Evolutionary conservation across 2,888 invertebrate genomes (phyloP), one percentile per base, ranked within the genome.

Genomic region (Clostera curtula): DNA sequence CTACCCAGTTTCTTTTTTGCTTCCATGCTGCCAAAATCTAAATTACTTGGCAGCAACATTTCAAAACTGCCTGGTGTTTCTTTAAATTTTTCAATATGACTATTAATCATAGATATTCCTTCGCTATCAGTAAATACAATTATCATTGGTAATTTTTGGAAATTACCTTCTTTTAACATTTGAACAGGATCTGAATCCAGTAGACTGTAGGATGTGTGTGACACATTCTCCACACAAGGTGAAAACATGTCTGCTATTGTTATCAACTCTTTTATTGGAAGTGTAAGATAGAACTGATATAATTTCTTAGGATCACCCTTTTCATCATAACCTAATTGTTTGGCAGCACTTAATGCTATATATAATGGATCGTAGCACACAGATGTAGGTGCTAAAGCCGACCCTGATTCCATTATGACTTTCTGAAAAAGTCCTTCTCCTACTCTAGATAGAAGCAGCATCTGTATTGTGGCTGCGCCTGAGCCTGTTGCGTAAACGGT

Each of bases 321-420:
- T 4, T 59, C 58, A 9, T 49, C 36, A 14, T 69, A 76, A 1
- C 72, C 89, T 69, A 90, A 43, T 62, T 76, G 39, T 30, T 43
- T 45, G 45, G 86, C 72, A 43, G 77, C 68, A 47, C 75, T 40
- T 3, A 58, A 39, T 6, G 77, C 79, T 6, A 40, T 36, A 2
- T 37, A 12, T 4, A 61, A 9, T 0, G 75, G 73, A n/a, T 72
- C 56, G 27, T 66, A 66, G 1, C 42, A 43, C 7, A 77, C 39
- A 1, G 69, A 48, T 0, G 57, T 36, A 1, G 77, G 75, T 2
- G 75, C 68, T n/a, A 83, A 38, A 5, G 60, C 59, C 2, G 82
- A 72, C 0, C 79, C 79, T 5, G 75, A 74, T 38, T 83, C 83
- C 8, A 77, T 29, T 22, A 85, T 69, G 1, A 55, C 73, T 39